These are phyloP conservation scores for Conomelus anceps DNA, from an alignment of 2,888 invertebrate species.

Conservation along the genomic window DNA sequence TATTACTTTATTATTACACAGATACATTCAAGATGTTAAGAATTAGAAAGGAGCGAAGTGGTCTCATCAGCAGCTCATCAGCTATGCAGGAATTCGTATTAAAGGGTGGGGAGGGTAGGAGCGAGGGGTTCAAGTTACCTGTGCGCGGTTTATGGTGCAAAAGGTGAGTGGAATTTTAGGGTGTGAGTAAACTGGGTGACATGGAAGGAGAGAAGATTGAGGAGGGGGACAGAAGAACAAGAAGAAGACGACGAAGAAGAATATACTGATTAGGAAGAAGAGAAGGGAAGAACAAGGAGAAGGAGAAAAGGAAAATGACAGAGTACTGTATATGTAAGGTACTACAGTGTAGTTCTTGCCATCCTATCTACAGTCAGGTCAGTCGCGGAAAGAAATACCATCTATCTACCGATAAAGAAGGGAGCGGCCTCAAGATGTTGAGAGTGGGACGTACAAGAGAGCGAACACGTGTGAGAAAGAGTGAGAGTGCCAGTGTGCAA, in stretches of 20 bases:
- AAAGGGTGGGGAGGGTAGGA: neutral
- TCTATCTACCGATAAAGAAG: neutral
- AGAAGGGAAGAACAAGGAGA: neutral
- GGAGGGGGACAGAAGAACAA: neutral
- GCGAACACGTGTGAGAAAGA: neutral
- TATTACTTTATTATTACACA: neutral
- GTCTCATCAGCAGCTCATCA: neutral
- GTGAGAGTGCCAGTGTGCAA: neutral
- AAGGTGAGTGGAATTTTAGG: neutral
- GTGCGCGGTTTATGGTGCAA: neutral
- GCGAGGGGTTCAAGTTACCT: neutral
- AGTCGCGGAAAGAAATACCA: neutral
- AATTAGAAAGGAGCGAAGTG: neutral
- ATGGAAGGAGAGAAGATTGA: neutral
- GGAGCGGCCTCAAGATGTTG: neutral
- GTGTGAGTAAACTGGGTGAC: neutral
- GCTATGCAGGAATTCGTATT: neutral
- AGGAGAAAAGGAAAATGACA: neutral
- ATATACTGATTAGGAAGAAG: too few relatives aligned
- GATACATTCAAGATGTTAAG: neutral
- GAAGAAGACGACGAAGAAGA: neutral
- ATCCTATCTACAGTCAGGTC: neutral
- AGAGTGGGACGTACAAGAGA: neutral
- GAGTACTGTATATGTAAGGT: neutral
- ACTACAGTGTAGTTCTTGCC: neutral